phyloP scores from a whole-genome alignment of 2,113 vertebrate genomes.

The Perca flavescens region DNA sequence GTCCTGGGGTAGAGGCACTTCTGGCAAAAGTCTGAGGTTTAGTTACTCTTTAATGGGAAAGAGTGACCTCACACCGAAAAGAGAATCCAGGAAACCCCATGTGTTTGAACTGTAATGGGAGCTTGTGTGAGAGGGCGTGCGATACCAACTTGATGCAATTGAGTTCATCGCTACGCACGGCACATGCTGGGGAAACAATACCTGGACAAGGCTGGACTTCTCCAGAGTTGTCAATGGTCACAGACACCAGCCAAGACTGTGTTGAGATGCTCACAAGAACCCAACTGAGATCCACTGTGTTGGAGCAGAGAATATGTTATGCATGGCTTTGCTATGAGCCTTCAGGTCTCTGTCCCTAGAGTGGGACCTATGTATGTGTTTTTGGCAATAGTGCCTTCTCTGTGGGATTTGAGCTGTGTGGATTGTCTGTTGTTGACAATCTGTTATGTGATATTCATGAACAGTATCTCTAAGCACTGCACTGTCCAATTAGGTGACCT shows the following conservation, averaged over 20 bases:
- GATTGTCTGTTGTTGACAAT: background rate
- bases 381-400: background rate
- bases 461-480: background rate
- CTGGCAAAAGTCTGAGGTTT: too few species aligned
- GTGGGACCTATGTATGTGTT: background rate
- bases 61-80: background rate
- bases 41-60: background rate
- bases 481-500: background rate
- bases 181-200: background rate
- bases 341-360: background rate
- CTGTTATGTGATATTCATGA: background rate
- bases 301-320: background rate
- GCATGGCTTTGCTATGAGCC: background rate
- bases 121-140: too few species aligned
- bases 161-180: background rate
- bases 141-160: background rate
- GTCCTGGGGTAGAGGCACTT: too few species aligned
- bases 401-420: background rate
- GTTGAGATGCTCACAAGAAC: background rate
- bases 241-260: background rate
- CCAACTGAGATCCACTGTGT: background rate
- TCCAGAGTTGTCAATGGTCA: background rate
- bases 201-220: background rate
- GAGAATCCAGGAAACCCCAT: background rate
- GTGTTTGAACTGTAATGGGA: background rate